Evolutionary conservation across 1,140 invertebrate species (phyloP).

Genomic region (Lanistes nyassanus): DNA sequence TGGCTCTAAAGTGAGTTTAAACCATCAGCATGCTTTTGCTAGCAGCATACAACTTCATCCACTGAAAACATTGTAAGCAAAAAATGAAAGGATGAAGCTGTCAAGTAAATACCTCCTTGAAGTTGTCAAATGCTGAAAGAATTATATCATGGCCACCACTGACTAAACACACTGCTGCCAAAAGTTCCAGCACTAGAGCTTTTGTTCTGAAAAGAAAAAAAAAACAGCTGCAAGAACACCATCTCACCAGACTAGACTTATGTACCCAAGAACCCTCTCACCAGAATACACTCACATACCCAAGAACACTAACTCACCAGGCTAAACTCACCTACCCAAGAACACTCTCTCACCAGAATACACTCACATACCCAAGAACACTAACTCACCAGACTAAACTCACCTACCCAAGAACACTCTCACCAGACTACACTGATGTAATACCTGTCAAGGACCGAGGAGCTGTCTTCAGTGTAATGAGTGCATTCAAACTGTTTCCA

Average conservation of each 20-base stretch:
- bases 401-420: neutral
- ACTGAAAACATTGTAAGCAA: too few species aligned
- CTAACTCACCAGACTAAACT: neutral
- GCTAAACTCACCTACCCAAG: neutral
- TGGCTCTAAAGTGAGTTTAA: too few species aligned
- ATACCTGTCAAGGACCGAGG: too few species aligned
- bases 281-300: neutral
- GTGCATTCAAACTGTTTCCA: too few species aligned
- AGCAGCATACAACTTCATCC: too few species aligned
- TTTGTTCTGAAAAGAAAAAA: slow-evolving; percentile 80
- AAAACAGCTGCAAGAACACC: neutral
- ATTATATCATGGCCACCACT: slow-evolving; percentile 99
- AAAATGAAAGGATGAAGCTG: too few species aligned
- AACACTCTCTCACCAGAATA: neutral
- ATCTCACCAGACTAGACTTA: neutral
- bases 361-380: neutral
- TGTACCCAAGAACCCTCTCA: neutral
- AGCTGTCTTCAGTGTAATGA: too few species aligned
- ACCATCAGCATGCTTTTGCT: too few species aligned
- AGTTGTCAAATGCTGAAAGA: slow-evolving; percentile 96
- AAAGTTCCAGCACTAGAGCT: slow-evolving; percentile 92
- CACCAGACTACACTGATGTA: neutral
- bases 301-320: neutral
- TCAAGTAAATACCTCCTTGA: slow-evolving; percentile 83
- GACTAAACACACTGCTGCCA: slow-evolving; percentile 92